phyloP scores from a whole-genome alignment of 2,797 vertebrate genomes.

The Acanthopagrus latus region DNA sequence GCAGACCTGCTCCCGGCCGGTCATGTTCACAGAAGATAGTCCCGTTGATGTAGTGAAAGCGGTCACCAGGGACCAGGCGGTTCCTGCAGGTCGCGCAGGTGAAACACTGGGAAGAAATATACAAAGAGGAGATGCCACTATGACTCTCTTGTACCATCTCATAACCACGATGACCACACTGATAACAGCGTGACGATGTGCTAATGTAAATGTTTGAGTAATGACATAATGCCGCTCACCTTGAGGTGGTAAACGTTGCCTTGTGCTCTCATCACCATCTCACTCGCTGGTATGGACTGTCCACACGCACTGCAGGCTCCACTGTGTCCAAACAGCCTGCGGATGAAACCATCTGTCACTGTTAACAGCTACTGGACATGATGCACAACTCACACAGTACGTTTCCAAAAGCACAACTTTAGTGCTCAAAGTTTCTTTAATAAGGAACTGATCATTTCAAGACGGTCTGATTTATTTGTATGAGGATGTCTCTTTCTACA shows the following conservation, averaged over 20 bases:
- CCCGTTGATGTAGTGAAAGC: constrained; percentile 88
- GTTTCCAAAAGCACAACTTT: not conserved
- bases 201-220: not conserved
- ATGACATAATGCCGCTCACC: constrained; percentile 65
- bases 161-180: not conserved
- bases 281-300: constrained; percentile 88
- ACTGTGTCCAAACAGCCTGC: constrained; percentile 88
- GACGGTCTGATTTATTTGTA: not conserved
- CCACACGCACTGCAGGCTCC: constrained; percentile 88
- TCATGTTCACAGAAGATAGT: constrained; percentile 89
- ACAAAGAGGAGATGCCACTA: not conserved
- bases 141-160: not conserved
- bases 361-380: not conserved
- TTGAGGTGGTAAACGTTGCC: constrained; percentile 88
- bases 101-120: constrained; percentile 82
- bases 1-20: constrained; percentile 81
- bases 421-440: not conserved
- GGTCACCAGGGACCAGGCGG: constrained; percentile 86
- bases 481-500: not conserved
- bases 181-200: not conserved
- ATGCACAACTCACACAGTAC: no score
- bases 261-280: constrained; percentile 90
- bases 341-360: not conserved
- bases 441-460: not conserved
- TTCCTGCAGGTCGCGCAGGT: constrained; percentile 88